Evolutionary conservation across 2,113 vertebrate species (phyloP).

Genomic region (Lophius piscatorius): DNA sequence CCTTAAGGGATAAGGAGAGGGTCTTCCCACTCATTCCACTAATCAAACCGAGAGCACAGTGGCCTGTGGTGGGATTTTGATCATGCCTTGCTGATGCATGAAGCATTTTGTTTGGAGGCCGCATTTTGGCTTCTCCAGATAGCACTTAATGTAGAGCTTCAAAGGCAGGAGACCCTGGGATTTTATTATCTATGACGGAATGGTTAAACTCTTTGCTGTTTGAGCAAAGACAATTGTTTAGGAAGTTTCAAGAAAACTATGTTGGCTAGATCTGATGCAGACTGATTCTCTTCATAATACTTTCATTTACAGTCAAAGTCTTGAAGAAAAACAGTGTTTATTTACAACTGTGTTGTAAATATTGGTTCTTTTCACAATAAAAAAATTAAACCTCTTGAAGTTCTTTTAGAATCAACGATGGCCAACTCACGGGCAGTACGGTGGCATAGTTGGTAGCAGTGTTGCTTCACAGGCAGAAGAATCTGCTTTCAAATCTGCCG

Average conservation of each 20-base stretch:
- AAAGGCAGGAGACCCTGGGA: constrained; percentile 40
- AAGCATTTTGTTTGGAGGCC: constrained; percentile 13
- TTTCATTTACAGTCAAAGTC: too few relatives aligned
- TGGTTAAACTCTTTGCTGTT: constrained; percentile 11
- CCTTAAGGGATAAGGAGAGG: constrained; percentile 34
- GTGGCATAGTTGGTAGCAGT: too few relatives aligned
- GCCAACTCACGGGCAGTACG: too few relatives aligned
- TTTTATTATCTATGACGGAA: constrained; percentile 46
- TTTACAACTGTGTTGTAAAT: too few relatives aligned
- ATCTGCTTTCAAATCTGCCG: too few relatives aligned
- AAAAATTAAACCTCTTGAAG: too few relatives aligned
- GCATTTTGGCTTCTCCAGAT: constrained; percentile 11
- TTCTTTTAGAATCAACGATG: too few relatives aligned
- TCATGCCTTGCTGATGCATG: constrained; percentile 14
- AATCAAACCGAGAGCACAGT: constrained; percentile 7
- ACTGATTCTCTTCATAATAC: too few relatives aligned
- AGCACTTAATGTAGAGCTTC: constrained; percentile 38
- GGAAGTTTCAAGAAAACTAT: constrained; percentile 2
- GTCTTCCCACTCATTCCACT: constrained; percentile 34
- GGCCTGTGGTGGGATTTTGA: constrained; percentile 23
- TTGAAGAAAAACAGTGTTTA: too few relatives aligned
- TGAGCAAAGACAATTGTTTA: constrained; percentile 12
- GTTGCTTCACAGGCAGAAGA: too few relatives aligned
- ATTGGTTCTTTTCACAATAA: neutral
- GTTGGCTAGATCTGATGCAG: too few relatives aligned